These are phyloP conservation scores for Ophioninae sp. DNA, from an alignment of 2,888 invertebrate genomes.

Conservation along the genomic window DNA sequence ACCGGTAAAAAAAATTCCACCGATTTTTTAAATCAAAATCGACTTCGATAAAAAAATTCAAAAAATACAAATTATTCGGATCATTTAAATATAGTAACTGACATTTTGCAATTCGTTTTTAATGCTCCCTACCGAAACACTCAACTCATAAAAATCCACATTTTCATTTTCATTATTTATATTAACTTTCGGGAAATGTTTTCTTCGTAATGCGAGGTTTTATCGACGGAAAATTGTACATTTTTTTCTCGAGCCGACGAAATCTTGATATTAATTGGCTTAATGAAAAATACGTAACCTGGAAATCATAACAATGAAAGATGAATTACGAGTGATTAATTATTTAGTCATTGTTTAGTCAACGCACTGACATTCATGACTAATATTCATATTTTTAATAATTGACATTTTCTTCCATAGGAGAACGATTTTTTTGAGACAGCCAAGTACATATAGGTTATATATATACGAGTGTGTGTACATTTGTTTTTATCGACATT, in stretches of 20 bases:
- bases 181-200: too few species aligned
- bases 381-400: background rate
- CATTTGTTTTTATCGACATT: background rate
- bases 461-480: background rate
- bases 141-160: background rate
- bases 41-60: background rate
- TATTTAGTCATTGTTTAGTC: background rate
- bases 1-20: background rate
- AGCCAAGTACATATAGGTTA: background rate
- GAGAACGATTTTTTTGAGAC: background rate
- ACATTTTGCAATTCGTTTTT: background rate
- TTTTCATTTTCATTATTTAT: background rate
- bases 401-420: background rate
- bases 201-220: background rate
- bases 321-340: background rate
- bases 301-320: background rate
- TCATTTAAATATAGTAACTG: background rate
- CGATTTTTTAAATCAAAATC: background rate
- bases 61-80: background rate
- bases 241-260: background rate
- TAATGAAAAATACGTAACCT: background rate
- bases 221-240: background rate
- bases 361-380: background rate
- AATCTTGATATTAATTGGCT: background rate
- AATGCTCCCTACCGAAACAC: background rate